These are phyloP conservation scores for Eufriesea mexicana DNA, from an alignment of 1,140 invertebrate species.

Conservation along the genomic window DNA sequence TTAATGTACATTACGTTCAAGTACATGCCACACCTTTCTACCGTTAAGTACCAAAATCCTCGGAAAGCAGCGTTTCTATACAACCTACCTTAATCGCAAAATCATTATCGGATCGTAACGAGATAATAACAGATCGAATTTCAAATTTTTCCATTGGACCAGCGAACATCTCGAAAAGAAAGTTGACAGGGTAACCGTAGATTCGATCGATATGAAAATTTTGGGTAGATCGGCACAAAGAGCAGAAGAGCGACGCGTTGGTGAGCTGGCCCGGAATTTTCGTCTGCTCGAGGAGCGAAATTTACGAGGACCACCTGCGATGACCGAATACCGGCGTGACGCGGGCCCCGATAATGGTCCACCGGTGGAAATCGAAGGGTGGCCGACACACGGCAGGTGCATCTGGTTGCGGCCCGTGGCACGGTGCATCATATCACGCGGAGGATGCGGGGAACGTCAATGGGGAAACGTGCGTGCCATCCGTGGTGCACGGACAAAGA, in stretches of 20 bases:
- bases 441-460: conserved; percentile 61
- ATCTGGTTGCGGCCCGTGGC: not conserved
- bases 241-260: too few species aligned
- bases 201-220: too few species aligned
- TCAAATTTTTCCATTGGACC: too few species aligned
- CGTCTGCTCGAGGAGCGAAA: not conserved
- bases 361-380: conserved; percentile 31
- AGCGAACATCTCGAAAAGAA: too few species aligned
- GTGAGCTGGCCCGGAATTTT: not conserved
- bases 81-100: too few species aligned
- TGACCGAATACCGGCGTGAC: conserved; percentile 17
- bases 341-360: not conserved
- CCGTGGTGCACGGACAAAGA: not conserved
- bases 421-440: conserved; percentile 47
- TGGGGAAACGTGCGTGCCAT: conserved; percentile 59
- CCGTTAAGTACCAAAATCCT: too few species aligned
- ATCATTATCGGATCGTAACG: too few species aligned
- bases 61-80: too few species aligned
- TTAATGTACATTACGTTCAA: too few species aligned
- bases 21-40: too few species aligned
- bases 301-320: conserved; percentile 40
- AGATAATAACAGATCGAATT: too few species aligned
- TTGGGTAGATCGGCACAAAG: not conserved
- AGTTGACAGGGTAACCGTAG: too few species aligned
- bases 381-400: conserved; percentile 45